Conservation (phyloP, 2,113 vertebrate genomes). For the Geococcyx californianus region DNA sequence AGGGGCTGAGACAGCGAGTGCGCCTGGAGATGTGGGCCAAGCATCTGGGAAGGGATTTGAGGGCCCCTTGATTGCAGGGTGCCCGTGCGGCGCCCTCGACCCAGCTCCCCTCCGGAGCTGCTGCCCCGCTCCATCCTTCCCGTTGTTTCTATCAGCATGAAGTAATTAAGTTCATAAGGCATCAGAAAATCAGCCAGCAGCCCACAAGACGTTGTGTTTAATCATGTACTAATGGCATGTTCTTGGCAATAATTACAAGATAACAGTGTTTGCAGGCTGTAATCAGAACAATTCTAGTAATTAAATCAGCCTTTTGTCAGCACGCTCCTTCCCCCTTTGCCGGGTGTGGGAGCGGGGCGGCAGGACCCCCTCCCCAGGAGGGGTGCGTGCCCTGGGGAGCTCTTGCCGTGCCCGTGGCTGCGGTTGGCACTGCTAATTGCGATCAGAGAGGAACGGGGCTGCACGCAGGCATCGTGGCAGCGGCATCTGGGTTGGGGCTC, state of each 20-base stretch:
- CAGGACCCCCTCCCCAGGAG: background rate
- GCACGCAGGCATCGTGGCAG: background rate
- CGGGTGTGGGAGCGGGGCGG: background rate
- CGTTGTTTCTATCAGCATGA: background rate
- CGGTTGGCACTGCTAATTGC: background rate
- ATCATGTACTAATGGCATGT: conserved; percentile 73
- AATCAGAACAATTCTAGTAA: conserved; percentile 72
- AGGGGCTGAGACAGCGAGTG: accelerated
- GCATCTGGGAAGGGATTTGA: background rate
- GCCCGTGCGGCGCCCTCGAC: background rate
- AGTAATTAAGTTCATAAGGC: conserved; percentile 73
- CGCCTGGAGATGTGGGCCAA: too few species aligned
- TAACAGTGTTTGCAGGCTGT: conserved; percentile 75
- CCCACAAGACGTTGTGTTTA: conserved; percentile 69
- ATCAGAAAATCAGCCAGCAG: conserved; percentile 67
- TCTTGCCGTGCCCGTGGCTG: accelerated
- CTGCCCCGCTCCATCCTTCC: background rate
- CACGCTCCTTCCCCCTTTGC: background rate
- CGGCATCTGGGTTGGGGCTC: too few species aligned
- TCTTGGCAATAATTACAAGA: conserved; percentile 76
- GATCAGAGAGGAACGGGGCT: accelerated
- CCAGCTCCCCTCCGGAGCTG: accelerated
- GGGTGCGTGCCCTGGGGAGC: accelerated
- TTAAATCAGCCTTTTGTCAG: conserved; percentile 63
- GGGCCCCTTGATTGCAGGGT: accelerated